Evolutionary conservation across 1,140 invertebrate genomes (phyloP), one percentile per base, ranked within the genome.

Genomic region (Drosophila nebulosa): DNA sequence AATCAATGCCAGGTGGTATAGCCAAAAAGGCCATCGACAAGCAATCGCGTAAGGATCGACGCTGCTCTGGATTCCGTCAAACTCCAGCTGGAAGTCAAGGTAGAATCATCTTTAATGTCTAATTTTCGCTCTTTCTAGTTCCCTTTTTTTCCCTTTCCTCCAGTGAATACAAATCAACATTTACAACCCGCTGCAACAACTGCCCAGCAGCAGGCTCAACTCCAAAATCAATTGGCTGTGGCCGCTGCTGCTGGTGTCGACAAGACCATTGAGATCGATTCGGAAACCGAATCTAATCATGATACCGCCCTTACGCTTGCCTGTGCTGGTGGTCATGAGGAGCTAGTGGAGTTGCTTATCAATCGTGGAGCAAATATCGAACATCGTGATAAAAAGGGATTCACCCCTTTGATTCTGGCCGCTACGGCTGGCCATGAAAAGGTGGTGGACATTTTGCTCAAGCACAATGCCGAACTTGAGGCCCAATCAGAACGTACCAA

Each of bases 331-430:
- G 99, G 98, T 0, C 98, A 99, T 91, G 96, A 98, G 88, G 98
- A 99, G 84, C 93, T 99, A 0, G 98, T 99, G 4, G 96, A 97
- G 91, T 93, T 99, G 76, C 93, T 99, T 16, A 93, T 99, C 1
- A 95, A 94, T 61, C 94, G 98, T 69, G 97, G 97, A 50, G 97
- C 98, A 1, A 96, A 99, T 92, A 99, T 99, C 90, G 97, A 99
- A 92, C 99, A 99, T 92, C 94, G 98, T 4, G 99, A 99, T 91
- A 99, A 99, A 92, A 99, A 99, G 93, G 98, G 98, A 27, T 99
- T 99, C 91, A 99, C 99, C 0, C 98, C 99, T 2, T 92, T 99
- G 3, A 99, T 99, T 78, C 92, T 99, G 69, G 98, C 98, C 27
- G 98, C 98, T 9, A 99, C 98, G 9, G 98, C 97, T 30, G 98